These are phyloP conservation scores for Encarsia formosa DNA, from an alignment of 2,888 invertebrate species.

Conservation along the genomic window DNA sequence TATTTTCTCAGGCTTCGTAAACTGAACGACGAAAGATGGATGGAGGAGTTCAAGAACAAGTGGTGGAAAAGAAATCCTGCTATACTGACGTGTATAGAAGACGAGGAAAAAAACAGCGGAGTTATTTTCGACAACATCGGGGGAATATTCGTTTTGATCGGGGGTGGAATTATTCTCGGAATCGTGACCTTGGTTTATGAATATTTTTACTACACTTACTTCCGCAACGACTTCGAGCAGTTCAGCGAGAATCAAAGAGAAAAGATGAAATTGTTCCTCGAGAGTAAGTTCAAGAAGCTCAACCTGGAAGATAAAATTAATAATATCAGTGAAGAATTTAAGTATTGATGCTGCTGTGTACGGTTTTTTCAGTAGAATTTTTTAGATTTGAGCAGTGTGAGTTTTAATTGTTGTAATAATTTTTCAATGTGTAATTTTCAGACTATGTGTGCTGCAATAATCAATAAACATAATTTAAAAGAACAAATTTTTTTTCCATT, in stretches of 20 bases:
- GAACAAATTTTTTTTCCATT: too few species aligned
- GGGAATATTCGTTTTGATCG: slow-evolving; percentile 92
- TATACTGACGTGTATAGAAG: slow-evolving; percentile 72
- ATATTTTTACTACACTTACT: slow-evolving; percentile 80
- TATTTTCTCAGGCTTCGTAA: slow-evolving; percentile 7
- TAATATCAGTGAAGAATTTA: too few species aligned
- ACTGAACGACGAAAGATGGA: not conserved
- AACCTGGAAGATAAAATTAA: not conserved
- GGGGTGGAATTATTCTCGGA: slow-evolving; percentile 85
- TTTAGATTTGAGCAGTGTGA: too few species aligned
- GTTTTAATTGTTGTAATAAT: too few species aligned
- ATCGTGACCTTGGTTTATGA: slow-evolving; percentile 84
- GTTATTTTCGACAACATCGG: slow-evolving; percentile 94
- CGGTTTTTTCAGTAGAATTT: too few species aligned
- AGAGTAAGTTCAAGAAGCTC: not conserved
- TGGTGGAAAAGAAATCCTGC: slow-evolving; percentile 91
- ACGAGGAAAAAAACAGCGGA: slow-evolving; percentile 88
- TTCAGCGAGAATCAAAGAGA: not conserved
- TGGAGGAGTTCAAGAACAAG: slow-evolving; percentile 85
- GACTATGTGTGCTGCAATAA: too few species aligned
- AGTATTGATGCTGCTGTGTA: too few species aligned
- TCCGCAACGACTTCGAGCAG: not conserved
- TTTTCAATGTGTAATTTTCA: too few species aligned
- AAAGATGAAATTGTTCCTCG: not conserved
- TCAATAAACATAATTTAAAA: too few species aligned